Evolutionary conservation across 2,113 vertebrate genomes (phyloP), one percentile per base, ranked within the genome.

Genomic region (Notarius lentiginosus): DNA sequence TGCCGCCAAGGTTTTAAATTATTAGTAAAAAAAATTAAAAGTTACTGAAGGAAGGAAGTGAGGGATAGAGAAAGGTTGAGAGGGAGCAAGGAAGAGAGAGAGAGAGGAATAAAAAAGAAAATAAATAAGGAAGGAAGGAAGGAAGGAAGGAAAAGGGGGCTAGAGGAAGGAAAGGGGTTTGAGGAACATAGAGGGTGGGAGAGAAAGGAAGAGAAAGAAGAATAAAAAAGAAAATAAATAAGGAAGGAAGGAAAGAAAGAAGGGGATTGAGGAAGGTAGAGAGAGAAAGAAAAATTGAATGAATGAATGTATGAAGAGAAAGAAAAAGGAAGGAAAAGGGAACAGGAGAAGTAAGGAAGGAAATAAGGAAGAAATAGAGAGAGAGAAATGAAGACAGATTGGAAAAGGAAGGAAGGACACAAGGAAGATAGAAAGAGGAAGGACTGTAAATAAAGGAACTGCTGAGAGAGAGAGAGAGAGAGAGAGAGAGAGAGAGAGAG

Each of bases 391-490:
- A 18, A 75, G 49, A 60, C 3, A 60, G 5, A 20, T 41, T 41
- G 18, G 1, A 68, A 8, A 88, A 81, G 61, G 89, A 89, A 81
- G 22, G 53, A 34, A 58, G 84, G n/a, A 66, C 34, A 41, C 34
- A 41, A 41, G 34, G 34, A 41, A 41, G 34, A 41, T 41, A 41
- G 34, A 41, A 41, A 41, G 34, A 47, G 41, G 70, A 73, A 41
- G 56, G 61, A 81, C 47, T 72, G 27, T 56, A 17, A 49, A 34
- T 85, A 56, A 84, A 66, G 20, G 4, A 18, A 7, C 55, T 56
- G 14, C 9, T 22, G 34, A 34, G 34, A 34, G 34, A 34, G 34
- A 34, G 34, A 34, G 34, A 34, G 34, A 34, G 34, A 34, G 34
- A 34, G 34, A 65, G 61, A 24, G 24, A n/a, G 8, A 65, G 7